These are phyloP conservation scores for Megastigmus dorsalis DNA, from an alignment of 2,888 invertebrate species.

Conservation along the genomic window DNA sequence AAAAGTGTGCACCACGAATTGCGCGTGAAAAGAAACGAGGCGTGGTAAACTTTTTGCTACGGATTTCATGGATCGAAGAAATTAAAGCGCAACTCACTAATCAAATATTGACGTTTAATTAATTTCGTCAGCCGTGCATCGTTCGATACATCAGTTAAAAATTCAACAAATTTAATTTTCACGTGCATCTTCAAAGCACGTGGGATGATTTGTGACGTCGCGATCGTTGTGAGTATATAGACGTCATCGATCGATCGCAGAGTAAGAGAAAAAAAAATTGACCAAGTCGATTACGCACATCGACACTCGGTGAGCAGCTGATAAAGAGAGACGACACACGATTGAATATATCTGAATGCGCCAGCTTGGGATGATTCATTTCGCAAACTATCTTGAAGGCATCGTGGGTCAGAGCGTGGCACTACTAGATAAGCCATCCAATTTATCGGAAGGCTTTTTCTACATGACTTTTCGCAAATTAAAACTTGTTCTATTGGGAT, in stretches of 20 bases:
- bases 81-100: too few species aligned
- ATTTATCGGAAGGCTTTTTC: constrained; percentile 20
- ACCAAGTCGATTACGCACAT: neutral
- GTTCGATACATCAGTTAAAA: neutral
- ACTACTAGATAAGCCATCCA: constrained; percentile 22
- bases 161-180: neutral
- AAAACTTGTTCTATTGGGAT: constrained; percentile 3
- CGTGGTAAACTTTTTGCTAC: neutral
- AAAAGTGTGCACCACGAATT: neutral
- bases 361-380: constrained; percentile 40
- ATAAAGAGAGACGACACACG: neutral
- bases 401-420: constrained; percentile 20
- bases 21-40: neutral
- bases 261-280: neutral
- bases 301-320: neutral
- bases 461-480: constrained; percentile 7
- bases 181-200: neutral
- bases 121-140: neutral
- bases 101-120: constrained; percentile 9
- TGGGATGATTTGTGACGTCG: neutral
- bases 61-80: too few species aligned
- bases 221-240: too few species aligned
- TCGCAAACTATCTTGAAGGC: constrained; percentile 50
- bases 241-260: neutral
- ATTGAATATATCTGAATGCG: neutral